phyloP scores from a whole-genome alignment of 2,797 vertebrate genomes.

The Platalea minor region DNA sequence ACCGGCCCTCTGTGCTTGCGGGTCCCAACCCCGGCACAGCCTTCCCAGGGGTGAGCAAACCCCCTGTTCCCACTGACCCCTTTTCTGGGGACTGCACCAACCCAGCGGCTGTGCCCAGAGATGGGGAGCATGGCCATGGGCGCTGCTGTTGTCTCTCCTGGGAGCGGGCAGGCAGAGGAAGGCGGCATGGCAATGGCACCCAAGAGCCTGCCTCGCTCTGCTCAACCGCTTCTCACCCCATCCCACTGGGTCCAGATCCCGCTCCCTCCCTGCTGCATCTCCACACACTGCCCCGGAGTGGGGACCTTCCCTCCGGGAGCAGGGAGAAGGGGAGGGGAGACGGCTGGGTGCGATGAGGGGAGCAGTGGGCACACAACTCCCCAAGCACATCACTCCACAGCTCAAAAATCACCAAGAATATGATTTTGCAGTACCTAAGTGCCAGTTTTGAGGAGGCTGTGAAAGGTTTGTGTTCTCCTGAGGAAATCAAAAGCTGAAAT shows the following conservation, averaged over 20 bases:
- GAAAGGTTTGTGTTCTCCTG: not conserved
- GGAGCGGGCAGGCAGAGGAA: not conserved
- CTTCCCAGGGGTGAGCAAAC: not conserved
- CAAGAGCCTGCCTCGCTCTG: not conserved
- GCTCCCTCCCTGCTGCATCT: not conserved
- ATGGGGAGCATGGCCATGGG: not conserved
- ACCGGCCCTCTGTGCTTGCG: rapidly evolving
- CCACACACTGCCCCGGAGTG: rapidly evolving
- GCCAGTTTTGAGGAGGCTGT: not conserved
- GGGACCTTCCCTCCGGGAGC: not conserved
- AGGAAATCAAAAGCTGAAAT: not conserved
- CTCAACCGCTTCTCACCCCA: not conserved
- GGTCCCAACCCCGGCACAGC: not conserved
- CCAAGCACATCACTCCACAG: not conserved
- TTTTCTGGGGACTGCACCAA: not conserved
- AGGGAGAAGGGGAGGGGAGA: not conserved
- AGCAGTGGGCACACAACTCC: rapidly evolving
- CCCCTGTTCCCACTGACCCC: not conserved
- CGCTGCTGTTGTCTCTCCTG: not conserved
- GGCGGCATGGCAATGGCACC: not conserved
- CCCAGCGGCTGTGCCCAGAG: not conserved
- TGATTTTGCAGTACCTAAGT: not conserved
- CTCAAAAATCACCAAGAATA: not conserved
- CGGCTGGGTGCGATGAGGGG: rapidly evolving
- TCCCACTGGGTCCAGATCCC: not conserved